Conservation (phyloP, 2,797 vertebrate genomes). For the Takifugu rubripes region DNA sequence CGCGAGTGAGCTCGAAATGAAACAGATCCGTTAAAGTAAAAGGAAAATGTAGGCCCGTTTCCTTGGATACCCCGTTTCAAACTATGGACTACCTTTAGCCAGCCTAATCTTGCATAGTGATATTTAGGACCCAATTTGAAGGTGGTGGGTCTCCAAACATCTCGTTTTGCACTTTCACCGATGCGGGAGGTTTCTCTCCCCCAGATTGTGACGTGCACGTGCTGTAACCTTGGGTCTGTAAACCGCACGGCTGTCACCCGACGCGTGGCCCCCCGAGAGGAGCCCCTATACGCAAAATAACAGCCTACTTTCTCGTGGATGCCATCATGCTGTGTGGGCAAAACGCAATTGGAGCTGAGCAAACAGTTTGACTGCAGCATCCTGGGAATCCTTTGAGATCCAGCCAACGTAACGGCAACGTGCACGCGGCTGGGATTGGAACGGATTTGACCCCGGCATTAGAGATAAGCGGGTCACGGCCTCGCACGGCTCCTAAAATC, state of each 20-base stretch:
- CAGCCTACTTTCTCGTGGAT: slow-evolving; percentile 17
- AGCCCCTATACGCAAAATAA: slow-evolving; percentile 18
- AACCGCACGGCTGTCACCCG: slow-evolving; percentile 5
- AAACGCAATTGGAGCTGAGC: slow-evolving; percentile 11
- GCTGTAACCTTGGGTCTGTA: neutral
- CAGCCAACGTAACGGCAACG: slow-evolving; percentile 26
- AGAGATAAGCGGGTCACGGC: neutral
- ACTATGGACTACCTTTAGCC: no score
- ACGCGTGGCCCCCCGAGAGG: slow-evolving; percentile 2
- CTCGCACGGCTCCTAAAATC: no score
- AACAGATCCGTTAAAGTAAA: no score
- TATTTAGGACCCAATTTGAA: no score
- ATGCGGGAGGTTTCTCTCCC: no score
- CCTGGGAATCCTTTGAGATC: slow-evolving; percentile 41
- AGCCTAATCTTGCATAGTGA: no score
- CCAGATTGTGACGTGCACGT: no score
- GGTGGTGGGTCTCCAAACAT: no score
- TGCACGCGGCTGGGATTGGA: slow-evolving; percentile 33
- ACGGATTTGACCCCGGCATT: slow-evolving; percentile 20
- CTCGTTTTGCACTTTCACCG: no score
- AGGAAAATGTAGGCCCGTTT: no score
- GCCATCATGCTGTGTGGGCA: slow-evolving; percentile 22
- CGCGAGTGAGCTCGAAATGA: no score
- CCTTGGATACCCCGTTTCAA: no score
- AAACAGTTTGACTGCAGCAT: slow-evolving; percentile 15